Evolutionary conservation across 2,888 invertebrate species (phyloP).

Genomic region (Amiota minor): DNA sequence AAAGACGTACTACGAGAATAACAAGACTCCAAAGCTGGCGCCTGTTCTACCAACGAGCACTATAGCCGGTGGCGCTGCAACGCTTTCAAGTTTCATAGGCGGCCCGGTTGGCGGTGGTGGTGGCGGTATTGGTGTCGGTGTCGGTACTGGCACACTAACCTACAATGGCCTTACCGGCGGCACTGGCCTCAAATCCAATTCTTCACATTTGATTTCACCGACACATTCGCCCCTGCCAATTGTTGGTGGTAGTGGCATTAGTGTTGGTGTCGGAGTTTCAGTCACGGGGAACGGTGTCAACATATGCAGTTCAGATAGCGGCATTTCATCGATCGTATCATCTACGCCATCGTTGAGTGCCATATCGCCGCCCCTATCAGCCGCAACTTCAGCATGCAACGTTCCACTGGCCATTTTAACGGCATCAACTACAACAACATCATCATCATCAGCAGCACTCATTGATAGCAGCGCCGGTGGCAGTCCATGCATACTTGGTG

Average conservation of each 20-base stretch:
- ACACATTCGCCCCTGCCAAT: constrained; percentile 50
- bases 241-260: constrained; percentile 44
- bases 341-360: constrained; percentile 62
- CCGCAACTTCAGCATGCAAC: constrained; percentile 49
- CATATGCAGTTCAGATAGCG: constrained; percentile 68
- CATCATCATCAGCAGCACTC: constrained; percentile 36
- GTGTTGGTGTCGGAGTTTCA: constrained; percentile 14
- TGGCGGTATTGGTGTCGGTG: constrained; percentile 36
- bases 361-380: constrained; percentile 65
- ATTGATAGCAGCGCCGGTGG: constrained; percentile 41
- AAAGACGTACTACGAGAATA: constrained; percentile 35
- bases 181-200: constrained; percentile 44
- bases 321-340: constrained; percentile 62
- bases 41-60: constrained; percentile 70
- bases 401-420: constrained; percentile 24
- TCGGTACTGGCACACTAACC: constrained; percentile 33
- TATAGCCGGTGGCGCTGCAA: constrained; percentile 67
- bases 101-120: constrained; percentile 17
- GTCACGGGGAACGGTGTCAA: constrained; percentile 39
- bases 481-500: constrained; percentile 40
- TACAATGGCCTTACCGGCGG: constrained; percentile 41
- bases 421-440: constrained; percentile 47
- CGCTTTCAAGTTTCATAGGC: constrained; percentile 35
- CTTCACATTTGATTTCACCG: constrained; percentile 62
- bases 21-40: constrained; percentile 65